phyloP scores from a whole-genome alignment of 2,113 vertebrate genomes.

The Natator depressus region DNA sequence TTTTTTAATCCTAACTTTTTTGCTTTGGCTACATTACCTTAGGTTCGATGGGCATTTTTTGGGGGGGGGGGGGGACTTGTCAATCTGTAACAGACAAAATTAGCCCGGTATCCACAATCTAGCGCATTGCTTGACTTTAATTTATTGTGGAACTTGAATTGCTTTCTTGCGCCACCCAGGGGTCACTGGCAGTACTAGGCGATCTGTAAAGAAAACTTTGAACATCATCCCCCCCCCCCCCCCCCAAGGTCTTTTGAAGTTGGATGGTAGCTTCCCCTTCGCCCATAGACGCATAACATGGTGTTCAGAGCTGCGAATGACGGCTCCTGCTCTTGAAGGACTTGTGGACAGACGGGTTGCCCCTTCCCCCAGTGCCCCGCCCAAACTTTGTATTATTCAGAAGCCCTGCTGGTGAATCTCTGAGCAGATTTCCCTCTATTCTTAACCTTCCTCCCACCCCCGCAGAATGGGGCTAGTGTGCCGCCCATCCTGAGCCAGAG shows the following conservation, averaged over 20 bases:
- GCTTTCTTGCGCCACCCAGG: slow-evolving; percentile 2
- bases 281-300: neutral
- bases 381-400: neutral
- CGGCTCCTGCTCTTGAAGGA: neutral
- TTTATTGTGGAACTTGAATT: neutral
- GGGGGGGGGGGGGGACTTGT: neutral
- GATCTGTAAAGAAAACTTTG: neutral
- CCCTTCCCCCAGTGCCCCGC: neutral
- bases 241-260: neutral
- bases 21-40: neutral
- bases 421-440: neutral
- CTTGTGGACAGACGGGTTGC: too few species aligned
- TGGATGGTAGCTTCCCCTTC: neutral
- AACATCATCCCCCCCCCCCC: too few species aligned
- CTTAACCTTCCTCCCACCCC: neutral
- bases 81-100: neutral
- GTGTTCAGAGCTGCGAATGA: too few species aligned
- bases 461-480: neutral
- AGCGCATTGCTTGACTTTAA: neutral
- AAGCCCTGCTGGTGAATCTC: neutral
- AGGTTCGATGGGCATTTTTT: too few species aligned
- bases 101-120: neutral
- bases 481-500: neutral
- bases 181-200: neutral
- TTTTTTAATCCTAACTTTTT: neutral